Evolutionary conservation across 2,888 invertebrate species (phyloP).

Genomic region (Acanthosepion pharaonis): DNA sequence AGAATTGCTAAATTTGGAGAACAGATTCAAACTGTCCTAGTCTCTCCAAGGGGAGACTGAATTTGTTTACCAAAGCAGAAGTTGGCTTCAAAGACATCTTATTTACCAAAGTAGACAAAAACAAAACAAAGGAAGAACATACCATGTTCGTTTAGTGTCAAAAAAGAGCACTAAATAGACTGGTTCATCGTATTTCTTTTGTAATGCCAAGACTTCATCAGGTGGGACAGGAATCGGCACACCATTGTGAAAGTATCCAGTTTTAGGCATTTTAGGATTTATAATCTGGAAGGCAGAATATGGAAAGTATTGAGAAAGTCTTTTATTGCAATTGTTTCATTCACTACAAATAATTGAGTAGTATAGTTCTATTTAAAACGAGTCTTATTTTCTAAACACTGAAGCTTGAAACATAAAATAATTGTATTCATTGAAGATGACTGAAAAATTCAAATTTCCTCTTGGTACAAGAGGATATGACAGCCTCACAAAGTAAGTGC

Average conservation of each 20-base stretch:
- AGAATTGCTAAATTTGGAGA: not conserved
- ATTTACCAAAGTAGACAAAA: not conserved
- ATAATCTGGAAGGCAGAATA: slow-evolving; percentile 80
- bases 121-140: slow-evolving; percentile 58
- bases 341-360: not conserved
- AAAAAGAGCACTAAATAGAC: slow-evolving; percentile 94
- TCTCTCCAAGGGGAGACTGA: too few species aligned
- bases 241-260: slow-evolving; percentile 90
- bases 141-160: slow-evolving; percentile 94
- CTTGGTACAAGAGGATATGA: not conserved
- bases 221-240: slow-evolving; percentile 96
- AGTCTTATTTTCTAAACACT: not conserved
- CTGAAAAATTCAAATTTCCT: too few species aligned
- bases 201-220: slow-evolving; percentile 87
- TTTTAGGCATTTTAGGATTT: slow-evolving; percentile 93
- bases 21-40: too few species aligned
- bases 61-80: too few species aligned
- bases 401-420: not conserved
- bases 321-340: not conserved
- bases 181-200: slow-evolving; percentile 85
- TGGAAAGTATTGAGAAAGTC: not conserved
- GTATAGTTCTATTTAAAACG: not conserved
- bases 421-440: not conserved
- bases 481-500: not conserved
- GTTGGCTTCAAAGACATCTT: too few species aligned